Percentiles rank a stretch among this genome's conserved stretches.
phyloP scores from a whole-genome alignment of 53 echinoderm and acorn worm genomes.

The Paelopatides confundens region DNA sequence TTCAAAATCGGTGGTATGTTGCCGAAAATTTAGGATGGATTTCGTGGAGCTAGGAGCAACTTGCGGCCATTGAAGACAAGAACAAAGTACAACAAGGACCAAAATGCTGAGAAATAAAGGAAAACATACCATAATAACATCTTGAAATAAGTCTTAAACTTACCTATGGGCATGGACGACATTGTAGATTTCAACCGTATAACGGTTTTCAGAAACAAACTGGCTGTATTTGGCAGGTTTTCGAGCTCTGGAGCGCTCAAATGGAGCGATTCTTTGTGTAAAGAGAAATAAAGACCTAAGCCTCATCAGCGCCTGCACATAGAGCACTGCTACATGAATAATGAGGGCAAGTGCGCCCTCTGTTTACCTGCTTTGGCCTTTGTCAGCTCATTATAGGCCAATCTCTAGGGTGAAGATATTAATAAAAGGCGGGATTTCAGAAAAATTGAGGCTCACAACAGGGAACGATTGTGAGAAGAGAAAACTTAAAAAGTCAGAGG shows the following conservation, averaged over 20 bases:
- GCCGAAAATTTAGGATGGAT: constrained; percentile 37
- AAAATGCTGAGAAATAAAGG: constrained; percentile 49
- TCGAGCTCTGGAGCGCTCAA: constrained; percentile 34
- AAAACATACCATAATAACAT: constrained; percentile 40
- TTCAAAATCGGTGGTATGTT: constrained; percentile 45
- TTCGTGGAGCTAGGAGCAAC: constrained; percentile 37
- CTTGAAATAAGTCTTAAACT: constrained; percentile 35
- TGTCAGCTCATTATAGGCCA: constrained; percentile 51
- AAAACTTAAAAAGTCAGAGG: constrained; percentile 43
- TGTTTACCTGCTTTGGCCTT: constrained; percentile 56
- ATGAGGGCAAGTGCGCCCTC: constrained; percentile 54
- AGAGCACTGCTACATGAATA: constrained; percentile 54
- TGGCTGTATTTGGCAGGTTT: constrained; percentile 39
- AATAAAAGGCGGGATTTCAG: constrained; percentile 56
- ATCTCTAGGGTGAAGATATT: constrained; percentile 42
- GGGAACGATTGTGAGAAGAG: not conserved
- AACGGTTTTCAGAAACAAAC: constrained; percentile 36
- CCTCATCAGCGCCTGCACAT: constrained; percentile 50
- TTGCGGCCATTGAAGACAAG: constrained; percentile 57
- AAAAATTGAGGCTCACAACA: constrained; percentile 47
- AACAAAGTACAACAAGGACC: constrained; percentile 51
- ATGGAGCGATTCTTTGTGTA: constrained; percentile 56
- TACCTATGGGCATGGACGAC: constrained; percentile 57
- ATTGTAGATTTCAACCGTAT: constrained; percentile 36
- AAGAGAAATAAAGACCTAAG: constrained; percentile 56